Base-by-base conservation (phyloP, 2,888 invertebrate genomes). In the Dastarcus helophoroides region DNA sequence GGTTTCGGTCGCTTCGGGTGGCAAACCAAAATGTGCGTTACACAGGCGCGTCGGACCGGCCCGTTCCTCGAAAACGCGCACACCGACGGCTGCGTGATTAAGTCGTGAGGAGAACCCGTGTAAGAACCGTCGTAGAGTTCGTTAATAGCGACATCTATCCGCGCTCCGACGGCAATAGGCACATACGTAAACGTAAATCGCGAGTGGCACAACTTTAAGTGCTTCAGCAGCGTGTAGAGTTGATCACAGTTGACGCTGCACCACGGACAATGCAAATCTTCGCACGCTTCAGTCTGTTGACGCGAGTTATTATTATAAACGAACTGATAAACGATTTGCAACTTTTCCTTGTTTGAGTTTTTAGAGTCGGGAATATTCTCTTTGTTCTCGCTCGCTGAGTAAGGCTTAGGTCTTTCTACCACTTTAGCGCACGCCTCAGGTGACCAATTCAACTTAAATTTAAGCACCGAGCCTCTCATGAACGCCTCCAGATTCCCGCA, bases 111-210 rank as follows among this genome's bases (percentile, higher is more conserved):
- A 22, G 89, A 89, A 3, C 93, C 93, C 7, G 86, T 81, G 62
- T 93, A 94, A 0, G 91, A 91, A 1, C 93, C 93, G 63, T 95
- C 94, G 62, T 90, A 94, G 37, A 82, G 65, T 59, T 94, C 91
- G 63, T 94, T 94, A 44, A 95, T 85, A 1, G 91, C 84, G 2
- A 95, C 93, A 64, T 95, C 93, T 42, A 95, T 85, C 35, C 89
- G 74, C 22, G 90, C 88, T 37, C 89, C 85, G 4, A 57, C 55
- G 2, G 59, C 50, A 42, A 81, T 79, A 17, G 81, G 81, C 73
- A 81, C 79, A 58, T 90, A 93, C 2, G 86, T 84, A 53, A 95
- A 94, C 43, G 84, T 83, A 61, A 94, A 93, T 46, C 95, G 71
- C 3, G 89, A 82, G 64, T 95, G 95, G 56, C 90, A 90, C 24